Conservation (phyloP, 2,113 vertebrate genomes). For the Hippocampus mohnikei region DNA sequence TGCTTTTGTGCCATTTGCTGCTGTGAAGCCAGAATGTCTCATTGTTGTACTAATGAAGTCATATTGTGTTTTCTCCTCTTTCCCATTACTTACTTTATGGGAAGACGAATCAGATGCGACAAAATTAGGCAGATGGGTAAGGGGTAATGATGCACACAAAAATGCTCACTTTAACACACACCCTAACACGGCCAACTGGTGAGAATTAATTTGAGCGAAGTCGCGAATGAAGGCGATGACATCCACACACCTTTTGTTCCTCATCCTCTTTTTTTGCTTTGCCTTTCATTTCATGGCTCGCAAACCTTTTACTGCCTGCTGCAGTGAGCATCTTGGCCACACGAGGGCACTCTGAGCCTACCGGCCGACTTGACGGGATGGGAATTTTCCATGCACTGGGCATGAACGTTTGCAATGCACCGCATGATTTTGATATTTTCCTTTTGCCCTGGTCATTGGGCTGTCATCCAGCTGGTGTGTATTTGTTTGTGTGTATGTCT, state of each 20-base stretch:
- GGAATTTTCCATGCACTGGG: constrained; percentile 69
- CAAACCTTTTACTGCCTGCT: constrained; percentile 23
- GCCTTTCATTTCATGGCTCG: constrained; percentile 44
- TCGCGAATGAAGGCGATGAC: constrained; percentile 44
- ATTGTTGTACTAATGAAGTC: too few species aligned
- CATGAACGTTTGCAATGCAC: constrained; percentile 49
- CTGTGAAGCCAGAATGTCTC: too few species aligned
- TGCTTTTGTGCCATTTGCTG: too few species aligned
- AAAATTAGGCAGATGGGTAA: too few species aligned
- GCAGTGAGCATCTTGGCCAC: constrained; percentile 38
- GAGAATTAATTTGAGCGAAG: constrained; percentile 48
- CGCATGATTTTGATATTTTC: constrained; percentile 55
- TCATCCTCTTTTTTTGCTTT: constrained; percentile 8
- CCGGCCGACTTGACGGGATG: constrained; percentile 17
- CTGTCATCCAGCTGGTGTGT: constrained; percentile 34
- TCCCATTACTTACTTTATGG: neutral
- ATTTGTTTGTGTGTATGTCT: constrained; percentile 14
- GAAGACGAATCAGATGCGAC: too few species aligned
- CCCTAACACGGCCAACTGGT: neutral
- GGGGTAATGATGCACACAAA: neutral
- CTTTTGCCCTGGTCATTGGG: constrained; percentile 55
- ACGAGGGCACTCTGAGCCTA: constrained; percentile 40
- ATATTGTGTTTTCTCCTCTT: neutral
- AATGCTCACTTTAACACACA: neutral
- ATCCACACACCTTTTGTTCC: constrained; percentile 50